Evolutionary conservation across 2,888 invertebrate genomes (phyloP).

Genomic region (Synergus laeviventris): DNA sequence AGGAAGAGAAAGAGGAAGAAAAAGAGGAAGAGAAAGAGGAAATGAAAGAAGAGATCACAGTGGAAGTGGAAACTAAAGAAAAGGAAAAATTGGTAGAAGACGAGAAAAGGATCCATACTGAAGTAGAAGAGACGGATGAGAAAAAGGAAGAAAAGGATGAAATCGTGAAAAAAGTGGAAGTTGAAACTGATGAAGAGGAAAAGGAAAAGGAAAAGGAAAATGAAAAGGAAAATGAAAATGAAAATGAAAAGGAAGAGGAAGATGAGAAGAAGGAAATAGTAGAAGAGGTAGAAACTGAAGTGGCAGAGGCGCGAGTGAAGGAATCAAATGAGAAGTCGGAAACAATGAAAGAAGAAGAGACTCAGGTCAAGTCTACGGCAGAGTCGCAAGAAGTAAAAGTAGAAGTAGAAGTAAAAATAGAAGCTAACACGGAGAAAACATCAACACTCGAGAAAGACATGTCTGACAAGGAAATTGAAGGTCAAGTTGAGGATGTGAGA

Average conservation of each 20-base stretch:
- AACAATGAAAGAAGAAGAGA: constrained; percentile 42
- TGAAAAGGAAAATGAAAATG: constrained; percentile 50
- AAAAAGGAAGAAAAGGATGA: constrained; percentile 39
- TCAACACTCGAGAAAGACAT: constrained; percentile 39
- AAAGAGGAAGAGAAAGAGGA: constrained; percentile 43
- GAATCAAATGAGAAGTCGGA: constrained; percentile 47
- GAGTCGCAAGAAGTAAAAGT: constrained; percentile 45
- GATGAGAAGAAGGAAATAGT: constrained; percentile 45
- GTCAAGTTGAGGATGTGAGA: constrained; percentile 7
- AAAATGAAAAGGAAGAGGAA: constrained; percentile 49
- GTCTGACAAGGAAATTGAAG: constrained; percentile 32
- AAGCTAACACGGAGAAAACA: constrained; percentile 43
- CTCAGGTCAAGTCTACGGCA: constrained; percentile 41
- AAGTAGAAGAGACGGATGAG: constrained; percentile 30
- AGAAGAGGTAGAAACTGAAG: constrained; percentile 41
- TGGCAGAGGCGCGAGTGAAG: constrained; percentile 29
- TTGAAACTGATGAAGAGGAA: constrained; percentile 50
- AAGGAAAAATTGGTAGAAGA: constrained; percentile 49
- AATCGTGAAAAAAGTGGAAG: constrained; percentile 45
- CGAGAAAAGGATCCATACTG: constrained; percentile 45
- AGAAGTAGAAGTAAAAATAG: constrained; percentile 38
- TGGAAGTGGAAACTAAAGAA: neutral
- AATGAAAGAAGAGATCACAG: constrained; percentile 33
- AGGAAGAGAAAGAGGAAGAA: constrained; percentile 41
- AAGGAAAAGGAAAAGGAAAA: constrained; percentile 47